Base-by-base conservation (phyloP, 53 echinoderm and acorn worm genomes). In the Actinopyga echinites region DNA sequence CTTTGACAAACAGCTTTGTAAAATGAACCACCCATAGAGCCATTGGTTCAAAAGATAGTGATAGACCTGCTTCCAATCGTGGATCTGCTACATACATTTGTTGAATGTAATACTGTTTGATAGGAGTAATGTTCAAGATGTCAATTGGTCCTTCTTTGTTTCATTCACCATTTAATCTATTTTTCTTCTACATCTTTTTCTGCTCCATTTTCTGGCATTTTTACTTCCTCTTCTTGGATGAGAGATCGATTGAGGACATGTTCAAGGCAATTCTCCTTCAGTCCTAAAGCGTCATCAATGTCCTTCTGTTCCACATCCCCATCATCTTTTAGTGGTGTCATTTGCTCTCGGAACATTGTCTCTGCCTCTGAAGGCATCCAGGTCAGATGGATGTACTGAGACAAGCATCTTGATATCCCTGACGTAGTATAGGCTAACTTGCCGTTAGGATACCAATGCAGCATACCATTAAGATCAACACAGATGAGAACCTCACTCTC, bases 371-470 rank as follows among this genome's bases (percentile, higher is more conserved):
- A 4, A 8, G 24, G 23, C n/a, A 43, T 40, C 69, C 69, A 69
- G 8, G 69, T 69, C 32, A 69, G 23, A 44, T 69, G 69, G 24
- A 69, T 24, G 34, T 69, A 69, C 69, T 69, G 69, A 4, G 69
- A 69, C 20, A 69, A 23, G 44, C 69, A 69, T 22, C 69, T 69
- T 21, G 69, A 69, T 40, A 69, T 69, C 19, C 42, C 69, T 13
- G 42, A 69, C 3, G 69, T 69, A 4, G 69, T 40, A 44, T 32
- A 69, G 5, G 42, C 69, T 37, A 69, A 37, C 26, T 69, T 69
- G 9, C 69, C 25, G 69, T 44, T 40, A n/a, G 22, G 40, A 24
- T 43, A 69, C 40, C 69, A 40, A 44, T 69, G 42, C 42, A 69
- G 25, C 69, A 69, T 69, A 43, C 42, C 69, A 69, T 40, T 69